Percentiles rank a stretch among this genome's conserved stretches.
These are phyloP conservation scores for Medauroidea extradentata DNA, from an alignment of 1,140 invertebrate genomes.

Conservation along the genomic window DNA sequence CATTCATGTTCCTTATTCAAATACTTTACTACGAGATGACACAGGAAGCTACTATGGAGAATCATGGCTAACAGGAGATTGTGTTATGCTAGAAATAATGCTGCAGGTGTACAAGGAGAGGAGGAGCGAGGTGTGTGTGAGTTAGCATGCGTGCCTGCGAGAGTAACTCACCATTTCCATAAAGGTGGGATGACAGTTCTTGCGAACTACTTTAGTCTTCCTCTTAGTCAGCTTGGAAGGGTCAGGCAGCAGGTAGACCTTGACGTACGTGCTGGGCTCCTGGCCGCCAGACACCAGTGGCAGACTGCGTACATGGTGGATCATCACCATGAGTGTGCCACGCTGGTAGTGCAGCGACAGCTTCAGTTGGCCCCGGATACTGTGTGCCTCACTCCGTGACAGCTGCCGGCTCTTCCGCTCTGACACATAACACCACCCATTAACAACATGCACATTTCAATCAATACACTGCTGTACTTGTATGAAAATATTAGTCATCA, in stretches of 20 bases:
- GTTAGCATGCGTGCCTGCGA: neutral
- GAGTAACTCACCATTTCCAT: constrained; percentile 85
- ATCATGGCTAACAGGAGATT: too few species aligned
- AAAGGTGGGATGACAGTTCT: constrained; percentile 91
- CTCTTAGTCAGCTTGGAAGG: constrained; percentile 86
- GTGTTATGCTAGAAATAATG: too few species aligned
- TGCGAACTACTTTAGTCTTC: constrained; percentile 90
- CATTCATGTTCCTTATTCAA: too few species aligned
- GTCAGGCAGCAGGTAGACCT: constrained; percentile 88
- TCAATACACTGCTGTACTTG: too few species aligned
- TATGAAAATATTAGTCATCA: too few species aligned
- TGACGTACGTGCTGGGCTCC: constrained; percentile 88
- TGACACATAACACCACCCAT: neutral
- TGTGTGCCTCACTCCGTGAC: constrained; percentile 21
- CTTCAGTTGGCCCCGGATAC: constrained; percentile 50
- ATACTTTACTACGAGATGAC: too few species aligned
- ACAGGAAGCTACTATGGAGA: too few species aligned
- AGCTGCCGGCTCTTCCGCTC: too few species aligned
- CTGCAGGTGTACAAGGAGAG: too few species aligned
- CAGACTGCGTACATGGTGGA: constrained; percentile 83
- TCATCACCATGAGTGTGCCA: constrained; percentile 76
- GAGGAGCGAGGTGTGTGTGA: too few species aligned
- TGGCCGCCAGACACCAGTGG: constrained; percentile 65
- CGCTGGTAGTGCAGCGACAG: constrained; percentile 79
- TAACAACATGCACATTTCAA: too few species aligned